phyloP scores from a whole-genome alignment of 1,140 invertebrate species.

The Oreohelix idahoensis region DNA sequence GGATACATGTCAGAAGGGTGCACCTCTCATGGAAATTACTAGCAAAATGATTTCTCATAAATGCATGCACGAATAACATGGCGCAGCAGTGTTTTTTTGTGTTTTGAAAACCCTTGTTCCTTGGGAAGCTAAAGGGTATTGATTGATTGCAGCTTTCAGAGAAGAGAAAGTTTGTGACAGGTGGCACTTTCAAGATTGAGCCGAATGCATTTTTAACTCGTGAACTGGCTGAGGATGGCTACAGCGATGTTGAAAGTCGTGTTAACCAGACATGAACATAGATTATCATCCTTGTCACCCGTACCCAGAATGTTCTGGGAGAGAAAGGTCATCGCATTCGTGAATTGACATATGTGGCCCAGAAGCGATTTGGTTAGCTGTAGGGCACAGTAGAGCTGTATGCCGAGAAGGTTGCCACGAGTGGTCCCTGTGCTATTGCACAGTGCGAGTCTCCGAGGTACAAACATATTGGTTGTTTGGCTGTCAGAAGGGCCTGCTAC shows the following conservation, averaged over 20 bases:
- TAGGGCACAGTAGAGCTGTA: conserved; percentile 96
- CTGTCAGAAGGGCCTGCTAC: conserved; percentile 95
- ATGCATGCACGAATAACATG: no score
- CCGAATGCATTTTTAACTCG: conserved; percentile 98
- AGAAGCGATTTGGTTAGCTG: conserved; percentile 97
- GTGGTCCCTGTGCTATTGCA: conserved; percentile 98
- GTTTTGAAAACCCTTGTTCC: no score
- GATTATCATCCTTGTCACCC: conserved; percentile 99
- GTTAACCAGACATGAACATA: conserved; percentile 80
- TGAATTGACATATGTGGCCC: conserved; percentile 97
- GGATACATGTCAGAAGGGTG: no score
- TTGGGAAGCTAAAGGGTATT: no score
- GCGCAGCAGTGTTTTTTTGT: no score
- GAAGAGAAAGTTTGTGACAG: conserved; percentile 98
- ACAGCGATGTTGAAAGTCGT: conserved; percentile 96
- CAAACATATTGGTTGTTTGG: conserved; percentile 96
- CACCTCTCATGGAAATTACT: no score
- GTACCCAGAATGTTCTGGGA: conserved; percentile 95
- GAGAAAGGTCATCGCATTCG: conserved; percentile 90
- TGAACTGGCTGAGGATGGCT: conserved; percentile 99
- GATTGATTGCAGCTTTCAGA: conserved; percentile 70
- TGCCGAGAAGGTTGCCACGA: conserved; percentile 97
- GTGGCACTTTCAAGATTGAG: conserved; percentile 99
- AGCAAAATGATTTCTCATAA: no score
- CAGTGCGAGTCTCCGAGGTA: conserved; percentile 99